phyloP scores from a whole-genome alignment of 2,888 invertebrate genomes.

The Drosophila borborema region DNA sequence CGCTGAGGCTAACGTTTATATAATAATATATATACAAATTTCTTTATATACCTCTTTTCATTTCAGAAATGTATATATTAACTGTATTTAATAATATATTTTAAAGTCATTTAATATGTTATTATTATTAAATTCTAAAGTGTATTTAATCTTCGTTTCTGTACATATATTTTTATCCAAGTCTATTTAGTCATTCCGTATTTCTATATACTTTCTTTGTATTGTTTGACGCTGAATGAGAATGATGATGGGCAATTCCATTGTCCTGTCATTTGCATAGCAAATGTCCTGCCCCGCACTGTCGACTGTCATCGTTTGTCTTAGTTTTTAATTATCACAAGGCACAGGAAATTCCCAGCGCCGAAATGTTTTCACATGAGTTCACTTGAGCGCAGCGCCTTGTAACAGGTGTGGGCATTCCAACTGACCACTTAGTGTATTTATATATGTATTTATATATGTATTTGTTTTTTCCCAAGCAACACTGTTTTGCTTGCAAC shows the following conservation, averaged over 20 bases:
- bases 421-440: not conserved
- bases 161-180: constrained; percentile 17
- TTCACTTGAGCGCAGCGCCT: constrained; percentile 75
- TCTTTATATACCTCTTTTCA: too few relatives aligned
- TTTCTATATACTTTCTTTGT: constrained; percentile 41
- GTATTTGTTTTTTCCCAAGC: not conserved
- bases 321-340: constrained; percentile 78
- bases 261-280: constrained; percentile 84
- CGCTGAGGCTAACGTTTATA: not conserved
- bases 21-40: not conserved
- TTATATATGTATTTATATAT: too few relatives aligned
- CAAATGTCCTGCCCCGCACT: constrained; percentile 64
- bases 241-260: constrained; percentile 64
- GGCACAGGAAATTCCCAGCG: constrained; percentile 56
- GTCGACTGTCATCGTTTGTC: constrained; percentile 67
- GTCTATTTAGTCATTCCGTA: constrained; percentile 32
- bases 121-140: constrained; percentile 1
- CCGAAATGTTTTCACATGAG: constrained; percentile 79
- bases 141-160: constrained; percentile 1
- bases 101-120: too few relatives aligned
- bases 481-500: constrained; percentile 22
- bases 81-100: too few relatives aligned
- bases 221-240: constrained; percentile 59
- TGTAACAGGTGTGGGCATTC: constrained; percentile 32
- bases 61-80: too few relatives aligned